Base-by-base conservation (phyloP, 2,797 vertebrate species). In the Neosilurus mollespiculum region DNA sequence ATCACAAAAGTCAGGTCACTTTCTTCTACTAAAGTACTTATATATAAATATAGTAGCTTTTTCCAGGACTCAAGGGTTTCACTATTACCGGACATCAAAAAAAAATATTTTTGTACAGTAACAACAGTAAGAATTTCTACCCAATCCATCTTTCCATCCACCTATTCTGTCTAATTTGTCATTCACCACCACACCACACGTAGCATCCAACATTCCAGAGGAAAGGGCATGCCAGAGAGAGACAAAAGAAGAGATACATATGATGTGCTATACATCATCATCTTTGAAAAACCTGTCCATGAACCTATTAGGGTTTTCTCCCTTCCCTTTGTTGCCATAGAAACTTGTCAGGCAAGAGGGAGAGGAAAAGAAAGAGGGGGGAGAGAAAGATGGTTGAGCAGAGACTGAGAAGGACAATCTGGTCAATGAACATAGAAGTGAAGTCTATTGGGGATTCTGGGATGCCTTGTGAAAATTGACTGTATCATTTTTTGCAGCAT, bases 241-340 rank as follows among this genome's bases (percentile, higher is more conserved):
- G 49, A 69, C 14, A 73, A 59, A 73, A 61, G 37, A 15, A 24
- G 43, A 82, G 22, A 59, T 43, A 78, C 83, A 69, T 83, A 78
- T 81, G 71, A 85, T 18, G 77, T 72, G 80, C 83, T 80, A 75
- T 84, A 87, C 81, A 83, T 87, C 82, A 78, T 87, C 87, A 88
- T 89, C 85, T 89, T 87, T 89, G 86, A 85, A 87, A 88, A 88
- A 84, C 83, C 88, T 87, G 89, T 88, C 91, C 89, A 91, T 10
- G 26, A 76, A 87, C 88, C 90, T 86, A 88, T 93, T 92, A 85
- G 90, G 89, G 78, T 81, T 89, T 86, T 90, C 88, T 88, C 83
- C 87, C 84, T 87, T 37, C 86, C 88, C 88, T 91, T 92, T 94
- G 94, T 95, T 95, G 93, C 94, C 94, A 95, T 95, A 94, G 94